These are phyloP conservation scores for Chrysomela aeneicollis DNA, from an alignment of 2,888 invertebrate species.

Conservation along the genomic window DNA sequence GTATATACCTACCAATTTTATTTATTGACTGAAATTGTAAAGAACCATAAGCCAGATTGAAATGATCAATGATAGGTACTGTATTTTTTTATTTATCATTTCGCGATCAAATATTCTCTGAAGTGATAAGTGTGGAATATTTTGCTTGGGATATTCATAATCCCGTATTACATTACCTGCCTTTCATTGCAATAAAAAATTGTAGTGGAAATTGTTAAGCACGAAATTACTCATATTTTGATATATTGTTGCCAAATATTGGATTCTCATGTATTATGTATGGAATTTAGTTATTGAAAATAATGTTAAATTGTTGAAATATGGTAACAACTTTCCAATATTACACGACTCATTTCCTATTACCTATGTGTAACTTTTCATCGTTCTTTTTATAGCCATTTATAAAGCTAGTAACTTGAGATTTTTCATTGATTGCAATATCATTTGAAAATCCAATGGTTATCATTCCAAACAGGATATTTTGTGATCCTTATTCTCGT, in stretches of 20 bases:
- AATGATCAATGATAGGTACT: background rate
- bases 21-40: conserved; percentile 20
- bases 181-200: conserved; percentile 12
- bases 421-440: background rate
- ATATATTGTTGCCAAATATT: conserved; percentile 22
- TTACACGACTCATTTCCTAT: background rate
- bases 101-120: background rate
- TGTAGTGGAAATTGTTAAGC: conserved; percentile 13
- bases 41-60: background rate
- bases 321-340: background rate
- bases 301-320: background rate
- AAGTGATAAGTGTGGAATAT: background rate
- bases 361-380: background rate
- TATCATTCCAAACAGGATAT: too few species aligned
- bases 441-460: too few species aligned
- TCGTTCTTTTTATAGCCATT: background rate
- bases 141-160: background rate
- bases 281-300: conserved; percentile 3
- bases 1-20: conserved; percentile 12
- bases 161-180: conserved; percentile 1
- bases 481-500: too few species aligned
- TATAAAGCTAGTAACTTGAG: background rate
- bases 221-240: conserved; percentile 19
- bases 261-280: conserved; percentile 12
- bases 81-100: background rate